A percentile compares a stretch with the other conserved stretches of the same genome.
Conservation (phyloP, 2,797 vertebrate genomes). For the Distichodus sexfasciatus region DNA sequence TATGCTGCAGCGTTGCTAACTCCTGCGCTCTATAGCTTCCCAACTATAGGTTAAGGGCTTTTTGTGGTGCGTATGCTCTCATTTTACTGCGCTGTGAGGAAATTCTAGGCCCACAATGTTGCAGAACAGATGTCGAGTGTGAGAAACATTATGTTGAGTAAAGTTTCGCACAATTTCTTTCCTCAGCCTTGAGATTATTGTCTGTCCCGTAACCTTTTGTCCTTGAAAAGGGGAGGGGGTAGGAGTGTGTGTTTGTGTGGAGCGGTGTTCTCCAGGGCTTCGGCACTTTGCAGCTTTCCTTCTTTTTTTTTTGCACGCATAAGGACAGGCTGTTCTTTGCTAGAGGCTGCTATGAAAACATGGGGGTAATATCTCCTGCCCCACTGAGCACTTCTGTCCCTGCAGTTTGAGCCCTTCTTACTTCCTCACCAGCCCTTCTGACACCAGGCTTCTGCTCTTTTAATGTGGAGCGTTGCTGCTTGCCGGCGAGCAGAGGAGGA, state of each 20-base stretch:
- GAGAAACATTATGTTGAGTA: background rate
- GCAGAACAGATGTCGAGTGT: background rate
- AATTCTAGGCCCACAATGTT: slow-evolving; percentile 27
- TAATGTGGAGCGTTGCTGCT: slow-evolving; percentile 5
- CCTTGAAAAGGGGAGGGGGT: slow-evolving; percentile 68
- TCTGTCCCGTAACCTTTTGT: slow-evolving; percentile 68
- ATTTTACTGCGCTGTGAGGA: slow-evolving; percentile 13
- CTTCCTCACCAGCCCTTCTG: slow-evolving; percentile 10
- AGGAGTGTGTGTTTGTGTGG: slow-evolving; percentile 52
- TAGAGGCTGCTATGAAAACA: slow-evolving; percentile 53
- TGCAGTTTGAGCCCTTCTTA: slow-evolving; percentile 43
- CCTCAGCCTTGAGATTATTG: slow-evolving; percentile 37
- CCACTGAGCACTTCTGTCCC: slow-evolving; percentile 49
- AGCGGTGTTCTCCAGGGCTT: slow-evolving; percentile 49
- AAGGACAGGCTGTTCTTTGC: slow-evolving; percentile 55
- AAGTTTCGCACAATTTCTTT: slow-evolving; percentile 22
- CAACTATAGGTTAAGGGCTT: slow-evolving; percentile 22
- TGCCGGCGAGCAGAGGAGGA: slow-evolving; percentile 6
- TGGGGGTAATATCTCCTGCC: slow-evolving; percentile 51
- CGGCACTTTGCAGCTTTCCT: slow-evolving; percentile 66
- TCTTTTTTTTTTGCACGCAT: slow-evolving; percentile 52
- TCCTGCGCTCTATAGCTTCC: slow-evolving; percentile 44
- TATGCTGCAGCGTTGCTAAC: slow-evolving; percentile 55
- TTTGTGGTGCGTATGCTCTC: slow-evolving; percentile 25
- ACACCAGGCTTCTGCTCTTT: too few species aligned